Conservation (phyloP, 2,888 invertebrate species). For the Melieria omissa region DNA sequence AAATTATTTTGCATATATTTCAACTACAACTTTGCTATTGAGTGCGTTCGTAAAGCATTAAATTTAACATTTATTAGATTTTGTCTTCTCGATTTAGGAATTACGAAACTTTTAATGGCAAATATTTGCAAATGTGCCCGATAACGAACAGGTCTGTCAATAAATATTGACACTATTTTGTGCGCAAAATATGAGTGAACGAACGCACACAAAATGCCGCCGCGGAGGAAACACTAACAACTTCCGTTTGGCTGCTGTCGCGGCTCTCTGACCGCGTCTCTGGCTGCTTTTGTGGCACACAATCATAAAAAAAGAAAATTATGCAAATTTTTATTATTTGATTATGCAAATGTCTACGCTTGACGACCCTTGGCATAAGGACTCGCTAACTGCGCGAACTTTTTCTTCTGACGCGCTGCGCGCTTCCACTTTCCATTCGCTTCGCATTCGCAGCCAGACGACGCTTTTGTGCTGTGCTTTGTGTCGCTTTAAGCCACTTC, state of each 20-base stretch:
- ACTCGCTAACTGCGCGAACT: constrained; percentile 46
- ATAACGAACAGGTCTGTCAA: constrained; percentile 60
- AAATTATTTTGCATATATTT: no score
- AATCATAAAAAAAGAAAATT: constrained; percentile 60
- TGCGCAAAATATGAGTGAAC: not conserved
- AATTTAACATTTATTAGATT: constrained; percentile 1
- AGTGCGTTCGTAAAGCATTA: not conserved
- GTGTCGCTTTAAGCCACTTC: constrained; percentile 25
- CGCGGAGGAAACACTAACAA: constrained; percentile 13
- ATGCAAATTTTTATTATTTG: constrained; percentile 67
- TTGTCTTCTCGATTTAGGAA: not conserved
- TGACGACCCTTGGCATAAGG: constrained; percentile 67
- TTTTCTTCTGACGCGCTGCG: constrained; percentile 10
- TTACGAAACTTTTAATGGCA: constrained; percentile 47
- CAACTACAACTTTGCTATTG: no score
- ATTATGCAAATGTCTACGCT: constrained; percentile 66
- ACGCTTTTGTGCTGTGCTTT: constrained; percentile 12
- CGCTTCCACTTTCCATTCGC: not conserved
- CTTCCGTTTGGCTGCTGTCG: no score
- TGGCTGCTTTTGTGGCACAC: not conserved
- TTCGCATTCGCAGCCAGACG: no score
- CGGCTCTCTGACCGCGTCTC: not conserved
- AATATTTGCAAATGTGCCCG: constrained; percentile 58
- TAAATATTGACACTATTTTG: constrained; percentile 43
- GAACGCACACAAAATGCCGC: not conserved